These are phyloP conservation scores for Artibeus lituratus DNA, from an alignment of 2,797 vertebrate genomes.

Conservation along the genomic window DNA sequence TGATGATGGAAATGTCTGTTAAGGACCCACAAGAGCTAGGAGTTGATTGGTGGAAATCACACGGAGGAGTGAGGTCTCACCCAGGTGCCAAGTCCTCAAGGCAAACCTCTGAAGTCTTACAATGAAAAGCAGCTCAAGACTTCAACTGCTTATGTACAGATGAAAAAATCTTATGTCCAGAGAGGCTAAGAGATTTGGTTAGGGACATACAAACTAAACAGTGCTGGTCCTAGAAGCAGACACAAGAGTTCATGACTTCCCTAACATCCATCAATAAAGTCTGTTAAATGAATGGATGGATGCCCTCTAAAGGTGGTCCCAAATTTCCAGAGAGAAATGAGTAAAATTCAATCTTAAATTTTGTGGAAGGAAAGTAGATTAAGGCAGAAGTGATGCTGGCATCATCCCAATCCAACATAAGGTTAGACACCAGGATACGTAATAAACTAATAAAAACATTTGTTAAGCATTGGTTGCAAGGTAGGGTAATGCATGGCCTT, in stretches of 20 bases:
- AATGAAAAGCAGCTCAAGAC: neutral
- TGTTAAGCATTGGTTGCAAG: slow-evolving; percentile 30
- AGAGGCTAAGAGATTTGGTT: neutral
- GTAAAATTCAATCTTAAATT: neutral
- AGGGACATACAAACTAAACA: neutral
- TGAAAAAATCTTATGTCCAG: neutral
- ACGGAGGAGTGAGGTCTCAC: neutral
- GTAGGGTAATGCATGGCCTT: slow-evolving; percentile 42
- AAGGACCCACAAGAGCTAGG: neutral
- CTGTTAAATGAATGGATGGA: neutral
- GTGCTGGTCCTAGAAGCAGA: neutral
- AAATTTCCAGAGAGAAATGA: slow-evolving; percentile 4
- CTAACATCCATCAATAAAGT: neutral
- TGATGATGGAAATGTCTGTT: neutral
- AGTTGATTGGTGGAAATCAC: neutral
- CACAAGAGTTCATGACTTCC: neutral
- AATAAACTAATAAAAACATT: slow-evolving; percentile 32
- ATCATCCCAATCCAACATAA: neutral
- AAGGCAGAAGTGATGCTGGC: neutral
- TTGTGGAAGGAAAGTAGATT: neutral
- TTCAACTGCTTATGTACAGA: neutral
- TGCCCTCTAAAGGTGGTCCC: neutral
- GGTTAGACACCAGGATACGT: neutral
- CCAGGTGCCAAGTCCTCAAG: neutral
- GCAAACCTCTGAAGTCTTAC: neutral